These are phyloP conservation scores for Apaloderma vittatum DNA, from an alignment of 2,113 vertebrate species.

Conservation along the genomic window DNA sequence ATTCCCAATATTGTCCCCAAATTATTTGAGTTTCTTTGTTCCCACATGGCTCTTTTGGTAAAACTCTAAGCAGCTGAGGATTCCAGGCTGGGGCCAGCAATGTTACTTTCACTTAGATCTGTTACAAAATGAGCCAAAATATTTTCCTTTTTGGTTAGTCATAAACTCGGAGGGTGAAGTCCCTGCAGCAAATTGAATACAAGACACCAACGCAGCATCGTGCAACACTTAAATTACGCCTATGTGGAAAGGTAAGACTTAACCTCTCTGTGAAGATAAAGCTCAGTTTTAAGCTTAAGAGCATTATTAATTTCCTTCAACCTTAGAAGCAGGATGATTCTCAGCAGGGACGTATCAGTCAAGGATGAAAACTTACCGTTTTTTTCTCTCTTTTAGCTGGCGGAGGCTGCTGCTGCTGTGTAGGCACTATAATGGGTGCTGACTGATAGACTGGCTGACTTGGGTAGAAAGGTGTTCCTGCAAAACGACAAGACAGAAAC, in stretches of 20 bases:
- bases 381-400: slow-evolving; percentile 98
- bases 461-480: slow-evolving; percentile 90
- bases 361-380: slow-evolving; percentile 84
- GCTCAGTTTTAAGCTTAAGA: neutral
- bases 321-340: neutral
- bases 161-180: neutral
- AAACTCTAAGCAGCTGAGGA: neutral
- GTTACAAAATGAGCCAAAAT: neutral
- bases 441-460: slow-evolving; percentile 95
- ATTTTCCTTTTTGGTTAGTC: neutral
- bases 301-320: rapidly evolving
- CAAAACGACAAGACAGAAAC: neutral
- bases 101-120: neutral
- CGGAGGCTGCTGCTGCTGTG: slow-evolving; percentile 89
- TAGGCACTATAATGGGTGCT: slow-evolving; percentile 97
- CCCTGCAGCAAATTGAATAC: rapidly evolving
- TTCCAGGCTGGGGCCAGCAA: neutral
- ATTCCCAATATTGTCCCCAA: neutral
- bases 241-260: neutral
- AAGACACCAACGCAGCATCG: neutral
- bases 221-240: neutral
- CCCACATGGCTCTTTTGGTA: neutral
- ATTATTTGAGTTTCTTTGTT: neutral
- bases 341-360: neutral
- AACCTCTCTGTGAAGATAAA: neutral